Base-by-base conservation (phyloP, 2,888 invertebrate species). In the Protonemura montana region DNA sequence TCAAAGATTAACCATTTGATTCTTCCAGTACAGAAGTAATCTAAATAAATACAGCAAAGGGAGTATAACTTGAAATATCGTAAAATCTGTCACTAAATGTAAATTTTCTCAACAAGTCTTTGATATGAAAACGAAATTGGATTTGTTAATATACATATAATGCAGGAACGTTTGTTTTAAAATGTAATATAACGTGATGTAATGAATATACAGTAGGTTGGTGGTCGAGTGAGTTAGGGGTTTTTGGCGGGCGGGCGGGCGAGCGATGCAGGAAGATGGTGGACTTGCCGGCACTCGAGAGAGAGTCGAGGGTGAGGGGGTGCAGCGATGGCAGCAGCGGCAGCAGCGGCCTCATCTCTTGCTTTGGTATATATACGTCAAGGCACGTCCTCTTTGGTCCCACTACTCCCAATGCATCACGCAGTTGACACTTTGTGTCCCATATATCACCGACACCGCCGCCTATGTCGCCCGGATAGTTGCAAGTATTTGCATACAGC, bases 391-490 rank as follows among this genome's bases (percentile, higher is more conserved):
- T 29, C 81, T 35, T 85, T 35, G 87, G 87, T 88, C 88, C 88
- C 88, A 87, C 89, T 89, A 89, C 89, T 90, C 90, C 91, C 91
- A 91, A 92, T 92, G 91, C 92, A 92, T 92, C 92, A 92, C 92
- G 90, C 91, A 90, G 91, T 91, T 92, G 92, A 92, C 92, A 91
- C 91, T 91, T 91, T 91, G 91, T 91, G 91, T 91, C 91, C 91
- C 91, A 92, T 92, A 92, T 92, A 92, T 92, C 92, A 92, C 92
- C 90, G 89, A 84, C 78, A 85, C 89, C 90, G 90, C 89, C 90
- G 88, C 89, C 87, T 82, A 88, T 88, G 89, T 89, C 89, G 90
- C 91, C 76, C 29, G 76, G 83, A 83, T 83, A 85, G 85, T 77
- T 83, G 85, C 84, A 84, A 84, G 87, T 87, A 88, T 88, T 88